Evolutionary conservation across 2,888 invertebrate genomes (phyloP).

Genomic region (Lasioglossum villosulum): DNA sequence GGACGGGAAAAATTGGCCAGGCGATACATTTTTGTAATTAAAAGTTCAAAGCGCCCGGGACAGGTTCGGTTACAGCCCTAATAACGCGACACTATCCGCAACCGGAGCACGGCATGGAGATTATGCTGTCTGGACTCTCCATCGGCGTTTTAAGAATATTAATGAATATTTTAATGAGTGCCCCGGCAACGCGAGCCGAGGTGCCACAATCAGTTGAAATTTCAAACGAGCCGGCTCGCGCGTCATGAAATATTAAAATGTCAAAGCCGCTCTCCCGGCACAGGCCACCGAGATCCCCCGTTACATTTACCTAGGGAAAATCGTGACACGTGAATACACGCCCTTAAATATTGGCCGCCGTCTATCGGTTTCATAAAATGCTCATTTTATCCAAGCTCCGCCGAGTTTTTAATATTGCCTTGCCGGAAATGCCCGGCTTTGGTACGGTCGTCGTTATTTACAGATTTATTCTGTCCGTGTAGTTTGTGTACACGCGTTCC

Average conservation of each 20-base stretch:
- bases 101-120: background rate
- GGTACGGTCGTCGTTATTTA: background rate
- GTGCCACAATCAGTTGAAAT: conserved; percentile 5
- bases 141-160: conserved; percentile 29
- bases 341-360: background rate
- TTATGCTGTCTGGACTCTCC: conserved; percentile 14
- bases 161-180: conserved; percentile 34
- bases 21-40: conserved; percentile 38
- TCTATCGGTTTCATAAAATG: background rate
- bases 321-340: background rate
- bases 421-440: background rate
- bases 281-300: background rate
- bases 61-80: conserved; percentile 18
- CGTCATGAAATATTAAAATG: background rate
- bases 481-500: background rate
- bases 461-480: background rate
- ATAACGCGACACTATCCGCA: background rate
- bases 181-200: conserved; percentile 10
- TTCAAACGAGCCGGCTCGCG: background rate
- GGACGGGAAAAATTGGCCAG: background rate
- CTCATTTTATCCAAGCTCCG: background rate
- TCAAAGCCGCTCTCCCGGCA: background rate
- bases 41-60: conserved; percentile 33
- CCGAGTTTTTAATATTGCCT: background rate
- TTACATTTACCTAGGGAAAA: background rate